Base-by-base conservation (phyloP, 2,797 vertebrate species). In the Halcyon badia region DNA sequence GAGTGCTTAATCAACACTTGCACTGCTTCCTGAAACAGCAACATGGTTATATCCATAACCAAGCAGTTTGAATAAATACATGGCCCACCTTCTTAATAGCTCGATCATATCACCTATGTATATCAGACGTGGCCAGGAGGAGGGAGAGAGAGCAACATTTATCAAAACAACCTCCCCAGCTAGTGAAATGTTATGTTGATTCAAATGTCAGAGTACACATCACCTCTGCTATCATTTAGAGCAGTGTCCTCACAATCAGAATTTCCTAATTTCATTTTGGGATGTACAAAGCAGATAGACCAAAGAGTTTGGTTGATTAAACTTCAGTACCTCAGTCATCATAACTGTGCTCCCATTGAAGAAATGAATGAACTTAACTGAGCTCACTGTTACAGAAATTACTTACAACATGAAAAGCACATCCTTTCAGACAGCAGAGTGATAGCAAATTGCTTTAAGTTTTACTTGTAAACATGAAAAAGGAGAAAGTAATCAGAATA, bases 1-100 rank as follows among this genome's bases (percentile, higher is more conserved):
- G 99, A 99, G 97, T 99, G 99, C 76, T 99, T 99, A 80, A 99
- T 99, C 98, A 99, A 84, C 66, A 99, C 98, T 28, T 99, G 98
- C 37, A 99, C 99, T 0, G 99, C 99, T 66, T 99, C 99, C 99
- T 99, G 93, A 62, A 95, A 98, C 0, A 16, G 73, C 91, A 86
- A 49, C 48, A 26, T 33, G 21, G 82, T 46, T 25, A 12, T 4
- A 22, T 12, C 28, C 41, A 2, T 51, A 28, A 87, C 2, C 21
- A 28, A 9, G 48, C 46, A 22, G 65, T 41, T 5, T 1, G 2
- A 64, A 78, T 12, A 49, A 85, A 44, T 13, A 14, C 33, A 4
- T 1, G 2, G 66, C 42, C 19, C 46, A 4, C 0, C 4, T 13
- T 3, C 54, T 22, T 21, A 2, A 6, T 57, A 9, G 41, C 75